Base-by-base conservation (phyloP, 30 jellyfish, hydroid and myxozoan species). In the Hydractinia symbiolongicarpus region DNA sequence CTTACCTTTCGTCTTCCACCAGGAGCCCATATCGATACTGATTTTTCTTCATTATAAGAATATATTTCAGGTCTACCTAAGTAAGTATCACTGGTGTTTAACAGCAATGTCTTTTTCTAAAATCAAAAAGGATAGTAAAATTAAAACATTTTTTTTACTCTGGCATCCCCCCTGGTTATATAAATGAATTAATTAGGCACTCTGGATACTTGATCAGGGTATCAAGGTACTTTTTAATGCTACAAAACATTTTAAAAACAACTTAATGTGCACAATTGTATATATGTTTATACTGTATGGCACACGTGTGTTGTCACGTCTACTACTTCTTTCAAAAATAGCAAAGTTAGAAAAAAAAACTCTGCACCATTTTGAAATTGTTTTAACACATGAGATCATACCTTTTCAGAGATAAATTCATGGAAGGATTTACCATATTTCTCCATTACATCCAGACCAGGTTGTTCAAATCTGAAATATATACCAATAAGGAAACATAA, bases 21-120 rank as follows among this genome's bases (percentile, higher is more conserved):
- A 21, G 81, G 87, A 19, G 96, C 82, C 98, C 98, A 91, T 14
- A 91, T 89, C 7, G 98, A 91, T 5, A 86, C 62, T 19, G 93
- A 78, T 20, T 82, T 83, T 72, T 91, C 96, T 55, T 91, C 96
- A 7, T 92, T 88, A 75, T 91, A 91, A 30, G 68, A 78, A 53
- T 73, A 83, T 53, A 76, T 60, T 5, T n/a, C 40, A 20, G 83
- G 84, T 49, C 50, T 79, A 53, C 51, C 74, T 67, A 61, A 49
- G 10, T 19, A 62, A 52, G 84, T 79, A 61, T 79, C 87, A 19
- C 40, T 64, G 7, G 83, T 40, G 49, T 79, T 79, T 16, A 79
- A 67, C 11, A 77, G 8, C 82, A 77, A 19, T 50, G 5, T 8
- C 60, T 77, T 60, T 15, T 77, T 76, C 75, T 77, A 56, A 68